phyloP scores from a whole-genome alignment of 2,113 vertebrate genomes.

The Aphyosemion australe region DNA sequence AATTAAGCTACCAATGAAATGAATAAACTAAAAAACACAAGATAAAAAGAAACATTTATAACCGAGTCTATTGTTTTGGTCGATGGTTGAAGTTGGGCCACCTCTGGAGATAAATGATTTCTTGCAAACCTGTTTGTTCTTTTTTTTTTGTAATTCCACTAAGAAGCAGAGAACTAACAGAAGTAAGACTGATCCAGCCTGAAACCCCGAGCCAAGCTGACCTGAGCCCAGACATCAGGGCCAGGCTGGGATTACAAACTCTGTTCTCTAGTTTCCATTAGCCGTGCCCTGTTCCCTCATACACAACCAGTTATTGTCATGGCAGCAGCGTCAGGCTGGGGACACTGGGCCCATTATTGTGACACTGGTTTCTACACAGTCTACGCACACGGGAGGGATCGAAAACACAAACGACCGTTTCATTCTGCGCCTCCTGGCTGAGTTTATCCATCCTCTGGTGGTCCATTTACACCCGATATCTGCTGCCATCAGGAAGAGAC shows the following conservation, averaged over 20 bases:
- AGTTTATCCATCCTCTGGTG: conserved; percentile 39
- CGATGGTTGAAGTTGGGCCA: too few relatives aligned
- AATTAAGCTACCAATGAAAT: not conserved
- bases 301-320: conserved; percentile 61
- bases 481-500: conserved; percentile 14
- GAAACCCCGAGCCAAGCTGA: conserved; percentile 11
- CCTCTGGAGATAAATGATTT: too few relatives aligned
- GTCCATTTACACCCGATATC: conserved; percentile 33
- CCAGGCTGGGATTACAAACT: conserved; percentile 44
- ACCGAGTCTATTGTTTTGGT: not conserved
- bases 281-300: conserved; percentile 35
- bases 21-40: not conserved
- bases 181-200: not conserved
- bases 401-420: conserved; percentile 61
- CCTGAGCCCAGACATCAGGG: conserved; percentile 5
- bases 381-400: conserved; percentile 49
- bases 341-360: conserved; percentile 70
- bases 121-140: too few relatives aligned
- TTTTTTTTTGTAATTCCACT: too few relatives aligned
- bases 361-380: conserved; percentile 57
- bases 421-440: conserved; percentile 26
- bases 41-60: too few relatives aligned
- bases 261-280: conserved; percentile 53
- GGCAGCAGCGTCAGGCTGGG: conserved; percentile 58
- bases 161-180: not conserved